Evolutionary conservation across 2,888 invertebrate genomes (phyloP), one percentile per base, ranked within the genome.

Genomic region (Serripes groenlandicus): DNA sequence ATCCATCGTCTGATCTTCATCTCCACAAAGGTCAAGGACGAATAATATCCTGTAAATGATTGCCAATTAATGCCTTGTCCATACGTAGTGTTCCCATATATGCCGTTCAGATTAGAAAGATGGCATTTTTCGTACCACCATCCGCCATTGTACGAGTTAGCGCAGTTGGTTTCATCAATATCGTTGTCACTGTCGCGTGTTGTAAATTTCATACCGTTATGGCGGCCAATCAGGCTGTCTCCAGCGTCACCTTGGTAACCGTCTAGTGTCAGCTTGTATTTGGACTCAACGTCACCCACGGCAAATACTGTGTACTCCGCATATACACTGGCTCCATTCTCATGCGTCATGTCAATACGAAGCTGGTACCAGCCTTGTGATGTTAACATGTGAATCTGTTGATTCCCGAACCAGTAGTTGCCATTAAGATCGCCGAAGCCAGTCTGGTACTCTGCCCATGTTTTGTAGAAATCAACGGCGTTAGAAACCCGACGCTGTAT

Each of bases 101-200:
- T 15, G 11, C 83, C 83, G 52, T 83, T 83, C n/a, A 83, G 54
- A 37, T 83, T 83, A 0, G 73, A 68, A 2, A 1, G 3, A 26
- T 79, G 76, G 32, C 84, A 84, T 0, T 3, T 3, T 11, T 60
- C 35, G 26, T 80, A 80, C 84, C 84, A 84, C 84, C 84, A 81
- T 3, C 64, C 84, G n/a, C 84, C 80, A 7, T 21, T 21, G 30
- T 32, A 78, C 18, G 4, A 7, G 5, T 5, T 18, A 28, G 81
- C 75, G 34, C 84, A 84, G 66, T 83, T 75, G 0, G 1, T 21
- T 4, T 9, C 18, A 34, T 26, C 0, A 34, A 34, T 23, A 52
- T 77, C 77, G 26, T 71, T 49, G 64, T 81, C 77, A 9, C 49
- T 34, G 60, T 84, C 83, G 1, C 74, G 37, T 11, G 83, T 83